phyloP scores from a whole-genome alignment of 2,797 vertebrate species.

The Oreochromis grahami region DNA sequence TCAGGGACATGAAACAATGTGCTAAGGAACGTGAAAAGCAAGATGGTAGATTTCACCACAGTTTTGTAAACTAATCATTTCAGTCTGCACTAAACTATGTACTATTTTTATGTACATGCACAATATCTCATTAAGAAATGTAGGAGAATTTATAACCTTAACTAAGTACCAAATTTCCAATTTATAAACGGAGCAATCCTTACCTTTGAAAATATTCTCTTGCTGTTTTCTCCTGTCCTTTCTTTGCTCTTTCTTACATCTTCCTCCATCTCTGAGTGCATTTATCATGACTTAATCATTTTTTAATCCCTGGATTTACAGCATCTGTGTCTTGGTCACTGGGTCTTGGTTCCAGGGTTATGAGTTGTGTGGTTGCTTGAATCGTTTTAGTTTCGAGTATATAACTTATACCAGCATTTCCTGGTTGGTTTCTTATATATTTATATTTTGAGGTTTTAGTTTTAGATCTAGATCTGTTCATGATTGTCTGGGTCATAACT shows the following conservation, averaged over 20 bases:
- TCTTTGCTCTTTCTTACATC: background rate
- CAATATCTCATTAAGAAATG: background rate
- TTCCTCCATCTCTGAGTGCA: background rate
- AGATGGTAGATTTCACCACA: background rate
- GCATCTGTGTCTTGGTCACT: accelerated
- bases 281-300: accelerated
- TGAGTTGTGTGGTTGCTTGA: background rate
- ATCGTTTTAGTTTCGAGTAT: background rate
- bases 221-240: background rate
- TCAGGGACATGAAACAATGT: background rate
- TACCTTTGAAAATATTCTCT: background rate
- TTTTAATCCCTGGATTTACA: background rate
- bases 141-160: background rate
- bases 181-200: background rate
- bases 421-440: background rate
- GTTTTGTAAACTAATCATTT: background rate
- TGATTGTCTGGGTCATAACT: background rate
- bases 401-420: background rate
- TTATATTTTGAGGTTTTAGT: background rate
- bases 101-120: background rate
- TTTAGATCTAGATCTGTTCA: background rate
- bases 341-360: background rate
- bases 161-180: background rate
- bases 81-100: accelerated
- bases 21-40: accelerated